Evolutionary conservation across 1,140 invertebrate species (phyloP), one percentile per base, ranked within the genome.

Genomic region (Procambarus clarkii): DNA sequence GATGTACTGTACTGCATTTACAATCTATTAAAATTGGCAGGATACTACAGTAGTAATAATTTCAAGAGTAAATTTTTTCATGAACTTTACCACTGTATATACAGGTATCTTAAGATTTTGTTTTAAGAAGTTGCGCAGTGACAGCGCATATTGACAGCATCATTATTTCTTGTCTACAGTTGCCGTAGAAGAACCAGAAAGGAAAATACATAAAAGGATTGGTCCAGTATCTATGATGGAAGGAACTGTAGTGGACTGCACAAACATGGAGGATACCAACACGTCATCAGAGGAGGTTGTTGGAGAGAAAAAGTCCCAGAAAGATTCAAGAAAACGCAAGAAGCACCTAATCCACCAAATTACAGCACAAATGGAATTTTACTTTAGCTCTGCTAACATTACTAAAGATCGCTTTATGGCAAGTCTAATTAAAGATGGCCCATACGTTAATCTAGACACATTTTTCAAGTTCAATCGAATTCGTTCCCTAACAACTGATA

Each of bases 81-180:
- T 34, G 34, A 34, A 34, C 34, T 34, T 34, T 34, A 34, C 34
- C 34, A 34, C 34, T 34, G 34, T 34, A 34, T 34, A 34, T 34
- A 34, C 34, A 34, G 34, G 34, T 34, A 34, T 34, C 34, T 54
- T 54, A 13, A 54, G 2, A 54, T 54, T 54, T 54, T 54, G n/a
- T 34, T 74, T 15, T 34, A 74, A 74, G 69, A 74, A 74, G 24
- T 77, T 86, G 84, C 69, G 45, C 44, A 58, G 18, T 44, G 54
- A 60, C n/a, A 50, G 85, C 54, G 85, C 50, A 60, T 87, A 87
- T 87, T 87, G 85, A 87, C 48, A 79, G 71, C 85, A 54, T 76
- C 87, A 81, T 89, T 89, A 60, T 82, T 82, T 89, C 79, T 89
- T 58, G 87, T 82, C 87, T 89, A 82, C 87, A 89, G 87, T 64